phyloP scores from a whole-genome alignment of 2,113 vertebrate species.

The Brachyhypopomus occidentalis region DNA sequence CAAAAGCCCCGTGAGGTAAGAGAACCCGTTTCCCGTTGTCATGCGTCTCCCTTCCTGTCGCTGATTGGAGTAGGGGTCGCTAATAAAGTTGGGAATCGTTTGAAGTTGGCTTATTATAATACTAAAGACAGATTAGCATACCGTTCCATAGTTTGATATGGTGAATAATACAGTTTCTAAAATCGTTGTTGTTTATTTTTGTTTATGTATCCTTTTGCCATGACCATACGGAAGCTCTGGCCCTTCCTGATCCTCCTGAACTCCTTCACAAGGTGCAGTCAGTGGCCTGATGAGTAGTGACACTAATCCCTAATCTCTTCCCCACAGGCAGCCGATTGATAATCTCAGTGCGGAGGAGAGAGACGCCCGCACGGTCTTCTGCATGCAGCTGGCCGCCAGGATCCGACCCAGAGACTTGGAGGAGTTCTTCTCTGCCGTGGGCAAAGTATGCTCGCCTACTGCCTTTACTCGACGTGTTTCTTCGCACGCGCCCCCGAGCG shows the following conservation, averaged over 20 bases:
- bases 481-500: background rate
- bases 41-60: background rate
- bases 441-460: constrained; percentile 80
- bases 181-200: background rate
- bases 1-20: constrained; percentile 93
- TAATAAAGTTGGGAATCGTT: background rate
- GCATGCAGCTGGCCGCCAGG: constrained; percentile 97
- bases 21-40: background rate
- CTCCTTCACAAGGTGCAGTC: background rate
- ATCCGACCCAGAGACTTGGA: constrained; percentile 96
- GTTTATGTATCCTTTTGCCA: background rate
- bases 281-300: background rate
- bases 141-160: no score
- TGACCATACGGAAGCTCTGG: background rate
- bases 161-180: background rate
- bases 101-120: background rate
- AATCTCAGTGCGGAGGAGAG: constrained; percentile 96
- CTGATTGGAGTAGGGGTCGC: no score
- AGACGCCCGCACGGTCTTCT: constrained; percentile 97
- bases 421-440: constrained; percentile 98
- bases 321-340: constrained; percentile 90
- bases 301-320: background rate
- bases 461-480: background rate
- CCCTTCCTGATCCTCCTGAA: background rate
- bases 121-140: background rate